phyloP scores from a whole-genome alignment of 2,113 vertebrate genomes.

The Acanthochromis polyacanthus region DNA sequence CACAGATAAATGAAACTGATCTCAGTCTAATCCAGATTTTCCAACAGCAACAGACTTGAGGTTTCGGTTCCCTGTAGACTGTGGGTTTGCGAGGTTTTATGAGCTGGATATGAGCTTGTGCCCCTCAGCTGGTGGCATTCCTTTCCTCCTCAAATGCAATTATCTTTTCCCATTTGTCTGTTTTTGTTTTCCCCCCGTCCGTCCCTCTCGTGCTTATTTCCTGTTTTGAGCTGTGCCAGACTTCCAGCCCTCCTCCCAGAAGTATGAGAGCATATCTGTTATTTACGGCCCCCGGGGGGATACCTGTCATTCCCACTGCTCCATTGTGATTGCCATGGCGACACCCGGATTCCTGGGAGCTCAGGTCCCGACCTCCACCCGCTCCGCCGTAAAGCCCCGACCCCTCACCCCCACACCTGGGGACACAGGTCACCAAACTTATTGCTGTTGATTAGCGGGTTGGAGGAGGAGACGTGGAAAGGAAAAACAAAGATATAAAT shows the following conservation, averaged over 20 bases:
- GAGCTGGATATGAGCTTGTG: slow-evolving; percentile 47
- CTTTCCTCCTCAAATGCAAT: slow-evolving; percentile 68
- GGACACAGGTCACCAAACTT: slow-evolving; percentile 65
- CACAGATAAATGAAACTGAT: slow-evolving; percentile 8
- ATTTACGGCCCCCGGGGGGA: slow-evolving; percentile 78
- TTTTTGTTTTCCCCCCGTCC: slow-evolving; percentile 74
- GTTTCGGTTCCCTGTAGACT: slow-evolving; percentile 7
- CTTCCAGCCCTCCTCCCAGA: slow-evolving; percentile 54
- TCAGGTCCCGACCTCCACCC: slow-evolving; percentile 72
- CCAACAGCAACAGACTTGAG: slow-evolving; percentile 9
- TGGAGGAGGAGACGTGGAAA: slow-evolving; percentile 7
- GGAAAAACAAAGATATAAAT: background rate
- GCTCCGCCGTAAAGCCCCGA: slow-evolving; percentile 69
- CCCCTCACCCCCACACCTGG: slow-evolving; percentile 80
- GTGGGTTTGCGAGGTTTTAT: slow-evolving; percentile 21
- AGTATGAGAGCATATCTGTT: slow-evolving; percentile 76
- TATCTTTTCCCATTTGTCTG: slow-evolving; percentile 78
- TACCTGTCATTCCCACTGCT: slow-evolving; percentile 81
- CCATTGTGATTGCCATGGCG: slow-evolving; percentile 75
- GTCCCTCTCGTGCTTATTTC: slow-evolving; percentile 76
- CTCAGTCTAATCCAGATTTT: slow-evolving; percentile 8
- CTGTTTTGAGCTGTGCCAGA: slow-evolving; percentile 79
- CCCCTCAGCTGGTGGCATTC: slow-evolving; percentile 64
- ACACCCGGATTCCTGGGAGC: slow-evolving; percentile 79
- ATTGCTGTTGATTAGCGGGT: slow-evolving; percentile 50